Evolutionary conservation across 2,113 vertebrate species (phyloP).

Genomic region (Percopsis transmontana): DNA sequence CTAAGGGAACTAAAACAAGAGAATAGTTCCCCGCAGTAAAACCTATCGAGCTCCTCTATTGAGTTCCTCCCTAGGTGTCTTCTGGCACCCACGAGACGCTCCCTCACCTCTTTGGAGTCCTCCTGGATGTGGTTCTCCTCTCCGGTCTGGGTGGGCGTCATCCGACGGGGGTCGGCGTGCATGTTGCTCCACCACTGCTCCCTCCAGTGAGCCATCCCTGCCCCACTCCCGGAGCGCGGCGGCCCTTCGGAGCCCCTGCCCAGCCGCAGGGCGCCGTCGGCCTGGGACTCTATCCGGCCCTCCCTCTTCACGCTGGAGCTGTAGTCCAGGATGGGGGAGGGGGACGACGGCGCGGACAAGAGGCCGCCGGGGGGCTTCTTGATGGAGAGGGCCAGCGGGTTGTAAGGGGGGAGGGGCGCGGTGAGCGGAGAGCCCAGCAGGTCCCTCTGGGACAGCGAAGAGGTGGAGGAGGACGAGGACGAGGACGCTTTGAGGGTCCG

Average conservation of each 20-base stretch:
- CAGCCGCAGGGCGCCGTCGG: slow-evolving; percentile 78
- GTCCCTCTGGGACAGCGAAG: slow-evolving; percentile 85
- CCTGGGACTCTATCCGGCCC: slow-evolving; percentile 78
- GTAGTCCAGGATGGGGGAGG: slow-evolving; percentile 82
- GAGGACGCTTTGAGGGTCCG: slow-evolving; percentile 88
- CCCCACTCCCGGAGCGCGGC: slow-evolving; percentile 67
- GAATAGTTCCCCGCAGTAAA: too few relatives aligned
- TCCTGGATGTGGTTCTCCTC: slow-evolving; percentile 82
- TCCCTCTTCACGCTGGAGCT: slow-evolving; percentile 85
- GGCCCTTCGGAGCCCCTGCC: slow-evolving; percentile 80
- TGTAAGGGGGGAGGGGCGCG: slow-evolving; percentile 84
- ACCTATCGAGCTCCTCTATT: too few relatives aligned
- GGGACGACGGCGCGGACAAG: slow-evolving; percentile 77
- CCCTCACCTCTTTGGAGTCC: slow-evolving; percentile 80
- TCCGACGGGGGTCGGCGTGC: slow-evolving; percentile 82
- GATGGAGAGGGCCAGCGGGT: slow-evolving; percentile 87
- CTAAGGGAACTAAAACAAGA: too few relatives aligned
- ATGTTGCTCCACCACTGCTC: slow-evolving; percentile 94
- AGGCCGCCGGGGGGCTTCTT: slow-evolving; percentile 84
- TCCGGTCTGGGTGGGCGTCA: slow-evolving; percentile 70
- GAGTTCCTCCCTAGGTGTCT: not conserved
- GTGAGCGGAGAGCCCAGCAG: slow-evolving; percentile 86
- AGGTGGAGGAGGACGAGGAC: slow-evolving; percentile 72
- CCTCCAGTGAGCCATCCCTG: slow-evolving; percentile 83
- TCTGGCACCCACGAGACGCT: not conserved